Conservation (phyloP, 2,113 vertebrate genomes). For the Chroicocephalus ridibundus region DNA sequence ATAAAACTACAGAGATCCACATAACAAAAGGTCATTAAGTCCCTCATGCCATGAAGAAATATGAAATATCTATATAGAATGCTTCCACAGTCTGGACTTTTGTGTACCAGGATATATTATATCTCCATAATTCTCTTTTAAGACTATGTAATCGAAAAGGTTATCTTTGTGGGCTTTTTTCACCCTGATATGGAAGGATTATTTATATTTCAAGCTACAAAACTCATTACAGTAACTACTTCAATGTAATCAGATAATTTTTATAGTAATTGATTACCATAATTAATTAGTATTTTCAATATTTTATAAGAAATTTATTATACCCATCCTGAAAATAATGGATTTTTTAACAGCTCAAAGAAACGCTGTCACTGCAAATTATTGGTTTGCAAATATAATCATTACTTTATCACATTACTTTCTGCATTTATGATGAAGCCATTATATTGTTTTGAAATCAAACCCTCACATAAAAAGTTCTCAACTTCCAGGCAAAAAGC, state of each 20-base stretch:
- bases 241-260: neutral
- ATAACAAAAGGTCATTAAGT: neutral
- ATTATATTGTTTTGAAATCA: neutral
- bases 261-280: neutral
- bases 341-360: neutral
- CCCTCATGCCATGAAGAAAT: neutral
- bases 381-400: neutral
- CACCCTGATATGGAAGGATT: neutral
- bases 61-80: neutral
- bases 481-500: neutral
- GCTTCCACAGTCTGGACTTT: neutral
- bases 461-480: neutral
- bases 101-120: neutral
- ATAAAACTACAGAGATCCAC: neutral
- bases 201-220: neutral
- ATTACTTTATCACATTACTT: neutral
- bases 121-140: neutral
- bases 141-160: neutral
- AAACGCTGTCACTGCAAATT: neutral
- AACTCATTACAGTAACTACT: neutral
- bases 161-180: neutral
- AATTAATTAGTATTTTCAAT: neutral
- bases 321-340: neutral
- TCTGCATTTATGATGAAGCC: neutral
- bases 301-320: neutral